phyloP scores from a whole-genome alignment of 2,113 vertebrate species.

The Malurus elegans region DNA sequence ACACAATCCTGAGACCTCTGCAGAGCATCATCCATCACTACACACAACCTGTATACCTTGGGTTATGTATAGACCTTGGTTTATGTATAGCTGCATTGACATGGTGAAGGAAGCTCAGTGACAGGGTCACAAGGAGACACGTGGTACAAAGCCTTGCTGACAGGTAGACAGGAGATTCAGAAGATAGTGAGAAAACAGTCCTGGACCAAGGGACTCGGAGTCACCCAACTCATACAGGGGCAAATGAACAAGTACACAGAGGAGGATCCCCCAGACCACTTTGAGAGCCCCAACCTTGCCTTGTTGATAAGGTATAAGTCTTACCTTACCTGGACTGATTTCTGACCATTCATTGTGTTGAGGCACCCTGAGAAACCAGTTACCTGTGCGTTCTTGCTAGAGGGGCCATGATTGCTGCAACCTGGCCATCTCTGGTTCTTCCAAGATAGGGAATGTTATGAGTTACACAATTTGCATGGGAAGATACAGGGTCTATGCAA shows the following conservation, averaged over 20 bases:
- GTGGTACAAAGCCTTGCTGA: not conserved
- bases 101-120: not conserved
- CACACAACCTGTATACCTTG: not conserved
- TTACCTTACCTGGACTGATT: not conserved
- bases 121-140: not conserved
- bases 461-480: not conserved
- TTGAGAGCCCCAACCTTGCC: not conserved
- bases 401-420: fast-evolving
- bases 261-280: not conserved
- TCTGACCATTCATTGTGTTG: not conserved
- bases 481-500: not conserved
- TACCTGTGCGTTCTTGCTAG: not conserved
- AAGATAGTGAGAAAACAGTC: not conserved
- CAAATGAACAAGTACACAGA: not conserved
- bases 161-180: not conserved
- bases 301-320: not conserved
- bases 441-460: not conserved
- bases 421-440: not conserved
- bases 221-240: not conserved
- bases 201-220: not conserved
- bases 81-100: not conserved
- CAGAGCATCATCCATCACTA: not conserved
- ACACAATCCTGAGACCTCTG: not conserved
- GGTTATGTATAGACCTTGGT: not conserved
- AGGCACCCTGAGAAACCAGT: not conserved